Percentiles rank a stretch among this genome's conserved stretches.
Conservation (phyloP, 2,888 invertebrate species). For the Drosophila formosana region DNA sequence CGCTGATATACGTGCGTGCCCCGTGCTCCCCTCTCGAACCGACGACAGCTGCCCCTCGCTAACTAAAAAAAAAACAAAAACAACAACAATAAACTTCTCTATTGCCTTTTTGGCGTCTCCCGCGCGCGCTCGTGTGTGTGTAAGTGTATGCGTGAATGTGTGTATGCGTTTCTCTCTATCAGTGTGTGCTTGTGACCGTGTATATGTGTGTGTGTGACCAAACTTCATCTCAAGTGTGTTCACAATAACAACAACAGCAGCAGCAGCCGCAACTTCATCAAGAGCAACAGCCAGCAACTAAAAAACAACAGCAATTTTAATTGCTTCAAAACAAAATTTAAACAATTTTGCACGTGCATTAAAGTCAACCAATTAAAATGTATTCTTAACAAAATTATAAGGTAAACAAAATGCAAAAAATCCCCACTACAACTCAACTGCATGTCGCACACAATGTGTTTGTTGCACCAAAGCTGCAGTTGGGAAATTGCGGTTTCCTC, state of each 20-base stretch:
- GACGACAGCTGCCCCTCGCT: slow-evolving; percentile 19
- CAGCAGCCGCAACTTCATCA: slow-evolving; percentile 4
- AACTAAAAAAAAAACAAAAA: slow-evolving; percentile 9
- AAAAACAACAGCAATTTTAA: slow-evolving; percentile 30
- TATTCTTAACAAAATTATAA: slow-evolving; percentile 39
- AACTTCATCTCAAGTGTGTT: slow-evolving; percentile 65
- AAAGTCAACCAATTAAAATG: slow-evolving; percentile 35
- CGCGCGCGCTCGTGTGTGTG: slow-evolving; percentile 54
- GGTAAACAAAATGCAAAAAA: slow-evolving; percentile 50
- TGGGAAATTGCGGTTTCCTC: slow-evolving; percentile 21
- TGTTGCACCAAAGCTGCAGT: slow-evolving; percentile 12
- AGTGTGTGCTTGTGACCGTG: slow-evolving; percentile 34
- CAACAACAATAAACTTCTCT: slow-evolving; percentile 54
- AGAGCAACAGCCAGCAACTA: neutral
- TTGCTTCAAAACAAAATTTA: slow-evolving; percentile 27
- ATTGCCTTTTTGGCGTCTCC: slow-evolving; percentile 61
- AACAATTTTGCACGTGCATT: slow-evolving; percentile 46
- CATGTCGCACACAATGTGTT: slow-evolving; percentile 10
- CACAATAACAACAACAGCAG: slow-evolving; percentile 48
- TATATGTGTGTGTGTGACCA: slow-evolving; percentile 35
- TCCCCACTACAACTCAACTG: neutral
- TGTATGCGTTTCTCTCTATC: slow-evolving; percentile 37
- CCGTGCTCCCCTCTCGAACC: slow-evolving; percentile 14
- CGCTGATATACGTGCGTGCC: slow-evolving; percentile 18
- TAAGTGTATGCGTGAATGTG: slow-evolving; percentile 28